Base-by-base conservation (phyloP, 2,888 invertebrate genomes). In the Macrophya alboannulata region DNA sequence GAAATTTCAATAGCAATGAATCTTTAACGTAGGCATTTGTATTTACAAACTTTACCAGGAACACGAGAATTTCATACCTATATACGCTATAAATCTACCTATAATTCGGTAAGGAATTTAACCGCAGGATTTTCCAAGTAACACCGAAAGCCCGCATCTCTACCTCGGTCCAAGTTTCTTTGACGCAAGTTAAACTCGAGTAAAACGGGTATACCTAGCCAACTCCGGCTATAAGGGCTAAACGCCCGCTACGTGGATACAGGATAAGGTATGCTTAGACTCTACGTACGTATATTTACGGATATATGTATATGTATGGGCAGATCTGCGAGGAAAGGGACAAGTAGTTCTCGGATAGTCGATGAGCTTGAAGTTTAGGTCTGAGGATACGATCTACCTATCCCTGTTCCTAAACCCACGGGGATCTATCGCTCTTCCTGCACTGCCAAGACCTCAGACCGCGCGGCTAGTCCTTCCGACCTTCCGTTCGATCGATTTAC, bases 261-360 rank as follows among this genome's bases (percentile, higher is more conserved):
- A 51, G 79, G 77, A 59, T 77, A 25, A 25, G 74, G 37, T 17
- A n/a, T 40, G 10, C 72, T 74, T 74, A 21, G n/a, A 74, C 72
- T 10, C 12, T 62, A 25, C 4, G 21, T 25, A 71, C 31, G 10
- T 71, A 62, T 25, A 55, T 6, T 17, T 71, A 12, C 25, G 62
- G 25, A 55, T 55, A 9, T 65, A 65, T 10, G 15, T 74, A 74
- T 72, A 43, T 37, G 37, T 6, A 51, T 37, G 31, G 37, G 6
- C 15, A 74, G 48, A 45, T 74, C 40, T 43, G 59, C 59, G 59
- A 81, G 62, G 59, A 62, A 81, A 81, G 81, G 81, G 81, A 59
- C 81, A 59, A 81, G 81, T 81, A 81, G 59, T 81, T 81, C 40
- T 81, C 81, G 81, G 59, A 81, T 81, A 62, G 81, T 81, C 81